Conservation (phyloP, 2,113 vertebrate species). For the Struthidea cinerea region DNA sequence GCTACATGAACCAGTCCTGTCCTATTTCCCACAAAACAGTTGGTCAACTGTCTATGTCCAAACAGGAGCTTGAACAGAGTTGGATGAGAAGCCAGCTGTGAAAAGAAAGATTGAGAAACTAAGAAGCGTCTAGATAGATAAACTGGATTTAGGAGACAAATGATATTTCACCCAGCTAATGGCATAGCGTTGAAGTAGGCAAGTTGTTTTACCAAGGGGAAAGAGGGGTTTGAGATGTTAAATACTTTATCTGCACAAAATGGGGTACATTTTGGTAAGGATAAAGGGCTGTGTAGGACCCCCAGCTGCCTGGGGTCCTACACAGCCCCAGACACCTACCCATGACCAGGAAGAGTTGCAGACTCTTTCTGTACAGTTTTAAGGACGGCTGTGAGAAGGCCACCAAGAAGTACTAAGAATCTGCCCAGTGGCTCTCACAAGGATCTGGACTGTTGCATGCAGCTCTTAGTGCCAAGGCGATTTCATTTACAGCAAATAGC, state of each 20-base stretch:
- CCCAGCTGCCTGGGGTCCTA: background rate
- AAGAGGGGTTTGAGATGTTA: background rate
- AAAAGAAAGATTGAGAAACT: background rate
- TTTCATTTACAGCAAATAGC: background rate
- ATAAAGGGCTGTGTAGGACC: no score
- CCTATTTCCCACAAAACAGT: background rate
- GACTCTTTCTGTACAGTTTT: background rate
- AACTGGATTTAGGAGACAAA: rapidly evolving
- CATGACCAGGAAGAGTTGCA: background rate
- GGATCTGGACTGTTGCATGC: no score
- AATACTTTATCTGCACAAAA: background rate
- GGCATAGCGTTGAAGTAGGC: background rate
- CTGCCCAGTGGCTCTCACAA: background rate
- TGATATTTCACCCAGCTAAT: background rate
- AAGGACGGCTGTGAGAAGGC: background rate
- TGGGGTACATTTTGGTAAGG: background rate
- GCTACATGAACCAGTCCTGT: background rate
- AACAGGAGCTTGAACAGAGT: background rate
- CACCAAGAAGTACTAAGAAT: background rate
- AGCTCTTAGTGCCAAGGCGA: background rate
- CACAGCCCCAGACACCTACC: background rate
- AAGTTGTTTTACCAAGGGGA: background rate
- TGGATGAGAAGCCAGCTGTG: background rate
- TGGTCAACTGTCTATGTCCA: background rate
- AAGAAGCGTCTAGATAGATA: background rate